Evolutionary conservation across 2,888 invertebrate genomes (phyloP).

Genomic region (Agriopis leucophaearia): DNA sequence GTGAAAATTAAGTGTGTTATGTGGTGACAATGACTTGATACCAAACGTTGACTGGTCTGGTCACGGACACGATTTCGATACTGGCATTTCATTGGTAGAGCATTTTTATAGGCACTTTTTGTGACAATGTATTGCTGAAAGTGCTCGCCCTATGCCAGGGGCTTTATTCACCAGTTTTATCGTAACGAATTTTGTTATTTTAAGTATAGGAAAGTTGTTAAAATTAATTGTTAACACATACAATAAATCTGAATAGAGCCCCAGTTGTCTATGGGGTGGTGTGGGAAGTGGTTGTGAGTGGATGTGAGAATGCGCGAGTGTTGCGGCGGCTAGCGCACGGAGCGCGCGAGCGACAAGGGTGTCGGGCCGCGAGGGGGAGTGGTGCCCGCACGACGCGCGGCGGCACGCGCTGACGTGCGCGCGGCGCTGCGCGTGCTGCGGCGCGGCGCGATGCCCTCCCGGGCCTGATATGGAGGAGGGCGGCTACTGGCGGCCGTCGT

Average conservation of each 20-base stretch:
- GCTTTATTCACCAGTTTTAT: neutral
- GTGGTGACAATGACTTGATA: neutral
- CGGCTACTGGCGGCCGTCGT: slow-evolving; percentile 83
- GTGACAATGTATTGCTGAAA: neutral
- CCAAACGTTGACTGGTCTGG: too few species aligned
- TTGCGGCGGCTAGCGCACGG: slow-evolving; percentile 51
- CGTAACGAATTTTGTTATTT: neutral
- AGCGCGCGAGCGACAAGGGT: slow-evolving; percentile 77
- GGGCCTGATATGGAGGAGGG: slow-evolving; percentile 84
- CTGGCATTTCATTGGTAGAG: neutral
- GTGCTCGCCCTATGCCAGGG: neutral
- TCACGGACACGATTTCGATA: too few species aligned
- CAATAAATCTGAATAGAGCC: neutral
- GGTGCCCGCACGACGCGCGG: slow-evolving; percentile 85
- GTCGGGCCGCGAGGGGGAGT: slow-evolving; percentile 85
- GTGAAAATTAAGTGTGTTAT: slow-evolving; percentile 12
- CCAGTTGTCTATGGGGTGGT: neutral
- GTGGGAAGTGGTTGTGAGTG: slow-evolving; percentile 53
- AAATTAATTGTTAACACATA: neutral
- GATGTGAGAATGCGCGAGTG: slow-evolving; percentile 77
- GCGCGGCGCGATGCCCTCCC: slow-evolving; percentile 83
- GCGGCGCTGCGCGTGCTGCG: slow-evolving; percentile 84
- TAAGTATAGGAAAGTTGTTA: neutral
- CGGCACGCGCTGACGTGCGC: slow-evolving; percentile 85
- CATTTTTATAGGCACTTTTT: neutral